Base-by-base conservation (phyloP, 2,888 invertebrate genomes). In the Pachymerium ferrugineum region DNA sequence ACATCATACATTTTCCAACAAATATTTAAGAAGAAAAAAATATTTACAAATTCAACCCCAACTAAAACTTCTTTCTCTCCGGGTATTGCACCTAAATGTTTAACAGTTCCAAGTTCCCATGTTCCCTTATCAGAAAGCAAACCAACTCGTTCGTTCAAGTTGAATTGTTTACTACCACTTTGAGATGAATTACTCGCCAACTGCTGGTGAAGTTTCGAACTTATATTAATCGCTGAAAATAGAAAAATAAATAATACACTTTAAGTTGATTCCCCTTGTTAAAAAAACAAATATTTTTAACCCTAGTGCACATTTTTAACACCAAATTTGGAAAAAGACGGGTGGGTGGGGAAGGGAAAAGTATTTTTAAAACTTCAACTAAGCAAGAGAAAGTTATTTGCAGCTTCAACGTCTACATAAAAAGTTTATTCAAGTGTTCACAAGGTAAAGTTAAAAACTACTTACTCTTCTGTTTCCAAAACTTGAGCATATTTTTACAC, bases 41-140 rank as follows among this genome's bases (percentile, higher is more conserved):
- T 72, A 83, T 85, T 82, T 80, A 86, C 86, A 82, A 86, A 84
- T 80, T 86, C 85, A 2, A 87, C 82, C 29, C 87, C 86, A 73
- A 86, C 84, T 76, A 85, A 85, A 22, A 83, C 81, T 33, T 80
- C 80, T 12, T 76, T 74, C 73, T 83, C 81, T 76, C 83, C 85
- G 4, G 85, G 83, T 29, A 86, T 79, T 35, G 79, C 79, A 1
- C 86, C 86, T 62, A 86, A 82, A 85, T 86, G 86, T 76, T 82
- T 81, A 19, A 86, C 85, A 1, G 80, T 79, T 14, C 85, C 86
- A 76, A 79, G 79, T 77, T 86, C 85, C 1, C 85, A 84, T n/a
- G 28, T 42, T 10, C 84, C 83, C 35, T 81, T 79, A 77, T 84
- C 85, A 75, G 84, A 84, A 72, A 84, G 79, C 86, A 86, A 86